Evolutionary conservation across 2,888 invertebrate genomes (phyloP), one percentile per base, ranked within the genome.

Genomic region (Hololepta plana): DNA sequence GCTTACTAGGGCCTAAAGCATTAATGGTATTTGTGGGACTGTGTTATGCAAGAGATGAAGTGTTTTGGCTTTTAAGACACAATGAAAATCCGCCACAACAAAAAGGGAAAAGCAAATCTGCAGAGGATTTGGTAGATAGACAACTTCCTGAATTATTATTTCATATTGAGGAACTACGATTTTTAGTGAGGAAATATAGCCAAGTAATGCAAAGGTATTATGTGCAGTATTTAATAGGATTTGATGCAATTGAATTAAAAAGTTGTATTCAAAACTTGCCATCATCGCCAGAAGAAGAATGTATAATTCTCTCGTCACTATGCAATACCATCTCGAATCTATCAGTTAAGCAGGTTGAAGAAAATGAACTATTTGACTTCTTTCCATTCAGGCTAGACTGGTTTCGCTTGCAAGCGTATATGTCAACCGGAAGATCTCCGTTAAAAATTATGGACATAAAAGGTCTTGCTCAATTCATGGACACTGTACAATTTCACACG

Each of bases 91-190:
- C 90, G 17, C 95, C 95, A 2, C 62, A 67, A 29, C 72, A 80
- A 37, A 84, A 82, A 51, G 73, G 73, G 9, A 88, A 88, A 59
- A 10, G 39, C 22, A 81, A 82, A 54, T 71, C 77, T 8, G 70
- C 80, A n/a, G 91, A 91, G 55, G 91, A 91, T 55, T 60, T 96
- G 28, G 82, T 91, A 1, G 96, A 96, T 51, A 67, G 95, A 28
- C 95, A 95, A 49, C 60, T 99, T 21, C 96, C 98, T 2, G 98
- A 99, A 53, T 59, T 99, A 22, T 59, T 99, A 5, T 98, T 96
- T 48, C 93, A 96, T 47, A 95, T 98, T 76, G 93, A 96, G 51
- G 98, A 99, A 53, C 55, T 99, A 26, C 66, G 96, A 43, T 87
- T 84, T 12, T 59, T 99, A 27, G 87, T 96, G 3, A 70, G 91